Conservation (phyloP, 2,888 invertebrate genomes). For the Drosophila vallismaia region DNA sequence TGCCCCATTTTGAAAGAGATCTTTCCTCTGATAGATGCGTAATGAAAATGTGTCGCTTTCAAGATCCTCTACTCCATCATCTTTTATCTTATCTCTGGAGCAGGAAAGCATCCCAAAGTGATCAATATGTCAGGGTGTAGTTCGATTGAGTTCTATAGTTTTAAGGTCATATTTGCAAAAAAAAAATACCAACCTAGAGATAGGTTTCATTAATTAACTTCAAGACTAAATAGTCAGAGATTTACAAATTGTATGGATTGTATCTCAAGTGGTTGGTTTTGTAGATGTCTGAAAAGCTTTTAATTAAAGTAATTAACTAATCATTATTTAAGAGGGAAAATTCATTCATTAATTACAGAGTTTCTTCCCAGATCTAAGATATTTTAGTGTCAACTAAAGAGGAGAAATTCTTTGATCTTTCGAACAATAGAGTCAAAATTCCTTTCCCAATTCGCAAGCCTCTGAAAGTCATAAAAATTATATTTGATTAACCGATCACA, state of each 20-base stretch:
- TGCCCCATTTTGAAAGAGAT: not conserved
- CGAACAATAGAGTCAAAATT: too few species aligned
- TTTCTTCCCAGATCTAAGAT: not conserved
- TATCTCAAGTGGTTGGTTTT: not conserved
- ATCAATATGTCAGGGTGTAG: not conserved
- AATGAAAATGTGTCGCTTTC: conserved; percentile 24
- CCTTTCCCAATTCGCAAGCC: not conserved
- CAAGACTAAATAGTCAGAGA: not conserved
- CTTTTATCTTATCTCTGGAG: conserved; percentile 9
- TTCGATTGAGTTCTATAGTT: not conserved
- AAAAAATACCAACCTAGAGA: not conserved
- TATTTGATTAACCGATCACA: not conserved
- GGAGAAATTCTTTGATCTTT: too few species aligned
- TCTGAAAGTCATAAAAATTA: not conserved
- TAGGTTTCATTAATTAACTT: too few species aligned
- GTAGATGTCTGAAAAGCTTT: not conserved
- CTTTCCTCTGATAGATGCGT: conserved; percentile 2
- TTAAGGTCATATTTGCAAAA: not conserved
- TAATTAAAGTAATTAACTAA: not conserved
- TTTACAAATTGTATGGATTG: not conserved
- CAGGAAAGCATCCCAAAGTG: conserved; percentile 1
- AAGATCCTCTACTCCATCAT: not conserved
- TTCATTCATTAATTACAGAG: not conserved
- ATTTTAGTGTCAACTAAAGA: not conserved
- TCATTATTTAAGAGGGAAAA: not conserved